Percentiles rank a stretch among this genome's conserved stretches.
Conservation (phyloP, 1,140 invertebrate species). For the Drosophila repleta region DNA sequence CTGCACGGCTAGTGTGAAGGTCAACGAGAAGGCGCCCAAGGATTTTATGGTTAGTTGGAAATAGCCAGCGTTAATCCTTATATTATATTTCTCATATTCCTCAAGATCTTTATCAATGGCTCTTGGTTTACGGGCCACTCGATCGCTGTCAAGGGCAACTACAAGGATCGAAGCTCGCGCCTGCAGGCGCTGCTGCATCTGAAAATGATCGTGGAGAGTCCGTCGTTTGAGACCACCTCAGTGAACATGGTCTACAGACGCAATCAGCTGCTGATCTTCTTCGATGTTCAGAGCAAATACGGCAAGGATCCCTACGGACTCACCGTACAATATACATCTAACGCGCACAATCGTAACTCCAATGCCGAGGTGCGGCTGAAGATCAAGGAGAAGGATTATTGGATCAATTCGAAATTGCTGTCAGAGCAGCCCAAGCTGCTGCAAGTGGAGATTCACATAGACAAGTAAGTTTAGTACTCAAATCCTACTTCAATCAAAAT, state of each 20-base stretch:
- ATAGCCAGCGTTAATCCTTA: neutral
- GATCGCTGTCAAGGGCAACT: slow-evolving; percentile 87
- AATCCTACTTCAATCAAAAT: neutral
- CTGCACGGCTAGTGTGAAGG: slow-evolving; percentile 85
- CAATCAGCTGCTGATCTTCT: slow-evolving; percentile 72
- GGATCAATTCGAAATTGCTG: slow-evolving; percentile 82
- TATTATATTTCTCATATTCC: neutral
- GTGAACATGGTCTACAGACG: slow-evolving; percentile 86
- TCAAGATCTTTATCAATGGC: slow-evolving; percentile 87
- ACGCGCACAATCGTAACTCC: slow-evolving; percentile 84
- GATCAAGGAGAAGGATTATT: slow-evolving; percentile 88
- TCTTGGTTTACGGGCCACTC: slow-evolving; percentile 92
- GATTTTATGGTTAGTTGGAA: slow-evolving; percentile 85
- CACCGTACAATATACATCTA: slow-evolving; percentile 67
- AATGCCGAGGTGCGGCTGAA: slow-evolving; percentile 86
- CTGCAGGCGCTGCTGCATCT: slow-evolving; percentile 87
- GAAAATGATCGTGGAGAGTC: slow-evolving; percentile 89
- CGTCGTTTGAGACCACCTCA: slow-evolving; percentile 88
- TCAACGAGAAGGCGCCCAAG: slow-evolving; percentile 85
- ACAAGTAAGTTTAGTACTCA: slow-evolving; percentile 86
- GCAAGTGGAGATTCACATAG: slow-evolving; percentile 88
- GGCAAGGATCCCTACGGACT: slow-evolving; percentile 77
- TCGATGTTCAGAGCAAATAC: slow-evolving; percentile 73
- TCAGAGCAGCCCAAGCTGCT: slow-evolving; percentile 66
- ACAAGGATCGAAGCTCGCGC: slow-evolving; percentile 88